Conservation (phyloP, 2,113 vertebrate genomes). For the Calypte anna region DNA sequence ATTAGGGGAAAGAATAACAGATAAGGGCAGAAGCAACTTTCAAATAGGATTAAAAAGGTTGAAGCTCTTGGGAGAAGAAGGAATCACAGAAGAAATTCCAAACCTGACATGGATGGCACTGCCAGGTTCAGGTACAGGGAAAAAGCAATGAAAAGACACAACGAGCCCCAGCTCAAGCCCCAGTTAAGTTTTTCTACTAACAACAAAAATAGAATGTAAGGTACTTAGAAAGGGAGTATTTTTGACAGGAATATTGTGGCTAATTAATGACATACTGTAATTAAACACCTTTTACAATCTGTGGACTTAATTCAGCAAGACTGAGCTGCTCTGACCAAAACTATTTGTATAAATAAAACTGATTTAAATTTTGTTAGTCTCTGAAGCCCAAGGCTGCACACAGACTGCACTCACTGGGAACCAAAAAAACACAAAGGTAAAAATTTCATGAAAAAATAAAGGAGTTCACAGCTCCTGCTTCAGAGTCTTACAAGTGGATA, state of each 20-base stretch:
- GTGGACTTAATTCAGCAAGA: slow-evolving; percentile 15
- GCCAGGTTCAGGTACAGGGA: neutral
- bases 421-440: neutral
- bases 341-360: slow-evolving; percentile 45
- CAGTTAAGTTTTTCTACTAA: neutral
- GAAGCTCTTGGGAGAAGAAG: neutral
- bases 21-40: neutral
- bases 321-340: slow-evolving; percentile 32
- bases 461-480: neutral
- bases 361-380: slow-evolving; percentile 46
- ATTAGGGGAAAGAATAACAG: neutral
- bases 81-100: neutral
- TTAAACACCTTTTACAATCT: slow-evolving; percentile 45
- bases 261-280: slow-evolving; percentile 38
- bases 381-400: slow-evolving; percentile 30
- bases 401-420: neutral
- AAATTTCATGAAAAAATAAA: slow-evolving; percentile 4
- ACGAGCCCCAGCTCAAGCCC: rapidly evolving
- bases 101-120: neutral
- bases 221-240: neutral
- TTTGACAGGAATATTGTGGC: slow-evolving; percentile 5
- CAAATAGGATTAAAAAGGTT: neutral
- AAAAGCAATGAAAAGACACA: neutral
- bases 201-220: neutral
- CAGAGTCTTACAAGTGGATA: neutral